phyloP scores from a whole-genome alignment of 1,140 invertebrate species.

The Luehdorfia chinensis region DNA sequence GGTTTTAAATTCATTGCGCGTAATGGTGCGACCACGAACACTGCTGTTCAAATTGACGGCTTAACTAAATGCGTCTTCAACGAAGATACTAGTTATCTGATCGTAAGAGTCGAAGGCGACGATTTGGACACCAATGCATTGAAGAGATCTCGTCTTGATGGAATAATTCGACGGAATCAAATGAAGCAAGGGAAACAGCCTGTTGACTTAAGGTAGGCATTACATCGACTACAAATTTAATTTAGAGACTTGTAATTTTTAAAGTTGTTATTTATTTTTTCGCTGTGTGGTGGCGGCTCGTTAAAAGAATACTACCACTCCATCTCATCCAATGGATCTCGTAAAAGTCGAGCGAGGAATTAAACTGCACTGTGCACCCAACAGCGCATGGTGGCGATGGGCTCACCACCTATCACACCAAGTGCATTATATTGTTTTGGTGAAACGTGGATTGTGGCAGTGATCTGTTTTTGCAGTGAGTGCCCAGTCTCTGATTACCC shows the following conservation, averaged over 20 bases:
- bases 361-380: too few relatives aligned
- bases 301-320: too few relatives aligned
- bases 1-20: constrained; percentile 52
- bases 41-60: constrained; percentile 27
- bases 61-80: constrained; percentile 38
- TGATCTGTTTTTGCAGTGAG: too few relatives aligned
- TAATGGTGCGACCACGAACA: constrained; percentile 21
- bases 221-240: background rate
- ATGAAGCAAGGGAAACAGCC: constrained; percentile 43
- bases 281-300: too few relatives aligned
- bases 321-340: too few relatives aligned
- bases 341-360: too few relatives aligned
- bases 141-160: constrained; percentile 38
- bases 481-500: too few relatives aligned
- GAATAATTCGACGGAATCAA: constrained; percentile 33
- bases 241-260: background rate
- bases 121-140: constrained; percentile 25
- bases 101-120: constrained; percentile 45
- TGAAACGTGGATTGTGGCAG: too few relatives aligned
- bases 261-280: background rate
- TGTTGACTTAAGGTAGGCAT: constrained; percentile 53
- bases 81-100: constrained; percentile 46
- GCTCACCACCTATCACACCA: too few relatives aligned
- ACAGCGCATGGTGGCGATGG: too few relatives aligned
- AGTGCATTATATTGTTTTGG: too few relatives aligned